Conservation (phyloP, 1,140 invertebrate species). For the Drosophila arawakana region DNA sequence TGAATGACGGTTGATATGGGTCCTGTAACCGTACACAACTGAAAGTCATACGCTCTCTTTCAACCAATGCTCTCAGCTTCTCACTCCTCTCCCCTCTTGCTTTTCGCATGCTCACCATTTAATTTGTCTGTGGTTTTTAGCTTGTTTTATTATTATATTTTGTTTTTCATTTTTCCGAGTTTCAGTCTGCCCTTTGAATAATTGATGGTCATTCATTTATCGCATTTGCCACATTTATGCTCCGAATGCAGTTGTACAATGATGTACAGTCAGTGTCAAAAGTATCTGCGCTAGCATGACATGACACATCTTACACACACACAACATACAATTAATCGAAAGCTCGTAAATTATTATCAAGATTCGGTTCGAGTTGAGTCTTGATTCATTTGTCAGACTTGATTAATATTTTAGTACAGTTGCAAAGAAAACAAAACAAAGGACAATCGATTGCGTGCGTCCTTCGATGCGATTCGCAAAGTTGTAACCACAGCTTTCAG, state of each 20-base stretch:
- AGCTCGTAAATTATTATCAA: too few relatives aligned
- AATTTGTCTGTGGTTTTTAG: slow-evolving; percentile 9
- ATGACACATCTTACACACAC: background rate
- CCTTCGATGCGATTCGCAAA: too few relatives aligned
- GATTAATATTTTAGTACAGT: background rate
- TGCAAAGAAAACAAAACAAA: background rate
- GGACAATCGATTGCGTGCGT: background rate
- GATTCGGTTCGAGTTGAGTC: too few relatives aligned
- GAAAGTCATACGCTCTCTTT: background rate
- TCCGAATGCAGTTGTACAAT: background rate
- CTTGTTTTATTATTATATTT: background rate
- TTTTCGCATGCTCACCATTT: background rate
- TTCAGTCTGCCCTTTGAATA: slow-evolving; percentile 21
- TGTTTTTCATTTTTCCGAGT: background rate
- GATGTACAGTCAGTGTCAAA: slow-evolving; percentile 17
- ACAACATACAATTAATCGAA: background rate
- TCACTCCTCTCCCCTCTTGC: background rate
- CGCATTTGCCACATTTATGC: background rate
- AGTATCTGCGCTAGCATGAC: background rate
- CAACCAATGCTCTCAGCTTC: background rate
- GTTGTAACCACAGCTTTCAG: background rate
- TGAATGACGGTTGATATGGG: slow-evolving; percentile 30
- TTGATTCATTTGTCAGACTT: background rate
- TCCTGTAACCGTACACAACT: background rate
- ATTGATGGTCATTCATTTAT: slow-evolving; percentile 42